phyloP scores from a whole-genome alignment of 2,888 invertebrate species.

The Willowsia nigromaculata region DNA sequence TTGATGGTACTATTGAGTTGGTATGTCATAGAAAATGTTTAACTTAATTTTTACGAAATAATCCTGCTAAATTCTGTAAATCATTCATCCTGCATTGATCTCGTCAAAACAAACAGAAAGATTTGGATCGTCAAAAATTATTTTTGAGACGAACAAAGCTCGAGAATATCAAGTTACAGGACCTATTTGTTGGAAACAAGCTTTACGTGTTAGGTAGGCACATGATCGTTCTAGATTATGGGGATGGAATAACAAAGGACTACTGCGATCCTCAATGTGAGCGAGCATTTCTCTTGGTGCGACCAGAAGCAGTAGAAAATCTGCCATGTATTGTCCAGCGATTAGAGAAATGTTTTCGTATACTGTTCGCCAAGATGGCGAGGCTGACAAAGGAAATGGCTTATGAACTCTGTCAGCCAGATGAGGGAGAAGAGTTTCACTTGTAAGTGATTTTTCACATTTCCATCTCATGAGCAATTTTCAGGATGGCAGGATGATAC shows the following conservation, averaged over 20 bases:
- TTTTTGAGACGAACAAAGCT: slow-evolving; percentile 66
- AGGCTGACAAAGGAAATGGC: slow-evolving; percentile 52
- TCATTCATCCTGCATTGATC: background rate
- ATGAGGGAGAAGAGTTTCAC: slow-evolving; percentile 65
- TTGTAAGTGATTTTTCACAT: slow-evolving; percentile 42
- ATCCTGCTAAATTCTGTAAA: too few species aligned
- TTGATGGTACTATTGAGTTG: slow-evolving; percentile 72
- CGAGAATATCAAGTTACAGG: slow-evolving; percentile 62
- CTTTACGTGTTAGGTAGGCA: slow-evolving; percentile 63
- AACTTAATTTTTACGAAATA: background rate
- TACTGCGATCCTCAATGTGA: slow-evolving; percentile 63
- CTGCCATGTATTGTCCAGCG: slow-evolving; percentile 67
- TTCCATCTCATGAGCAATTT: too few species aligned
- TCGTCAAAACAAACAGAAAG: slow-evolving; percentile 66
- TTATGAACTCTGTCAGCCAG: slow-evolving; percentile 30
- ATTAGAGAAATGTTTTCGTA: slow-evolving; percentile 72
- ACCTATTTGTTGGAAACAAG: slow-evolving; percentile 73
- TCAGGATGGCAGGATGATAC: too few species aligned
- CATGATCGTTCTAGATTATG: slow-evolving; percentile 72
- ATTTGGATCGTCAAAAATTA: slow-evolving; percentile 61
- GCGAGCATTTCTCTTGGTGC: slow-evolving; percentile 70
- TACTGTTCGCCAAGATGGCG: slow-evolving; percentile 69
- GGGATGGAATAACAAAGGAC: slow-evolving; percentile 66
- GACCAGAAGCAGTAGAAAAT: slow-evolving; percentile 70
- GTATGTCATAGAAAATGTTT: slow-evolving; percentile 22